phyloP scores from a whole-genome alignment of 1,140 invertebrate genomes.

The Formica exsecta region DNA sequence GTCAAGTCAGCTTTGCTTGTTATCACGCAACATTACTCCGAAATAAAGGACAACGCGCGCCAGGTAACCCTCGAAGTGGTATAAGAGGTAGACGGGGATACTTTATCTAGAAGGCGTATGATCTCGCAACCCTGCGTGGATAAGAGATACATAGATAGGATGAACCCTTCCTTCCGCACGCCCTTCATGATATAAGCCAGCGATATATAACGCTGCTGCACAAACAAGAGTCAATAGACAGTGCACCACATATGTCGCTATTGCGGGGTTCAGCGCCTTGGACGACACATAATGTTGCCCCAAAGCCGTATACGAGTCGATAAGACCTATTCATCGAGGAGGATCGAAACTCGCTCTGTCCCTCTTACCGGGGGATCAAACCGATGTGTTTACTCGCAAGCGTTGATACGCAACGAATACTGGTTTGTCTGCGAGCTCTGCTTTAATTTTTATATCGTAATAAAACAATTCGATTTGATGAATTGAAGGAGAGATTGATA shows the following conservation, averaged over 20 bases:
- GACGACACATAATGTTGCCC: constrained; percentile 34
- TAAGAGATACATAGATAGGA: constrained; percentile 43
- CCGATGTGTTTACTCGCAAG: constrained; percentile 1
- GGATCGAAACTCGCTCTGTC: constrained; percentile 12
- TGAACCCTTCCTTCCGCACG: constrained; percentile 23
- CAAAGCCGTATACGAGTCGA: constrained; percentile 37
- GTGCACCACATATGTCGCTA: not conserved
- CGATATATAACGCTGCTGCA: constrained; percentile 58
- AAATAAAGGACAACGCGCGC: constrained; percentile 75
- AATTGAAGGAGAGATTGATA: not conserved
- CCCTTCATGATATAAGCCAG: not conserved
- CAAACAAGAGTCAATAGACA: constrained; percentile 45
- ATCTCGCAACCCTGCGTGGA: constrained; percentile 48
- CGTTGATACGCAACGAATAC: not conserved
- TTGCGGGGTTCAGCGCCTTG: not conserved
- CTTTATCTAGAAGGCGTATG: constrained; percentile 63
- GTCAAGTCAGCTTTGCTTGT: constrained; percentile 66
- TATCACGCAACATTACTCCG: constrained; percentile 79
- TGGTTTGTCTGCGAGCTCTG: not conserved
- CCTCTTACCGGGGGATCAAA: constrained; percentile 19
- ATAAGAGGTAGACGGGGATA: constrained; percentile 36
- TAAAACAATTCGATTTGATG: not conserved
- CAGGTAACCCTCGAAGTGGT: not conserved
- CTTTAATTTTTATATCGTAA: not conserved
- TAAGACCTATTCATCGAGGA: constrained; percentile 7